Conservation (phyloP, 2,888 invertebrate species). For the Limnephilus lunatus region DNA sequence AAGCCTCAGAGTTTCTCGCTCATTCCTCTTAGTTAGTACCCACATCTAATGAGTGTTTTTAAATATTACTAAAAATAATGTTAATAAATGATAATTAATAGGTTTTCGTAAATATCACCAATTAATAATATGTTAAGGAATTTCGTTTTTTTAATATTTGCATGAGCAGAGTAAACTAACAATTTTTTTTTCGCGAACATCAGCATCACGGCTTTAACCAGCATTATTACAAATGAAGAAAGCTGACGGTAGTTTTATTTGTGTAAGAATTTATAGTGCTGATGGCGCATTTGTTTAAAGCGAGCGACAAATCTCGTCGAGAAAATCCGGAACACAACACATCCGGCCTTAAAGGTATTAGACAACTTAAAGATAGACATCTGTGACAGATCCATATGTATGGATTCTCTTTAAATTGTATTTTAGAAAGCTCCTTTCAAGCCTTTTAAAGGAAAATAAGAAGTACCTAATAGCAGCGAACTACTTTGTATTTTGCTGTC, state of each 20-base stretch:
- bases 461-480: no score
- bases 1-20: no score
- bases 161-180: no score
- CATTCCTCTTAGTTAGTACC: no score
- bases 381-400: not conserved
- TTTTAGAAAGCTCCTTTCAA: not conserved
- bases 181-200: no score
- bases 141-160: no score
- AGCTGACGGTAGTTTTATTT: not conserved
- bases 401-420: not conserved
- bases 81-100: no score
- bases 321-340: not conserved
- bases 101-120: no score
- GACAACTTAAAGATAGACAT: not conserved
- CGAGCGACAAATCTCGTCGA: not conserved
- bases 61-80: no score
- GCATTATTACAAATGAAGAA: not conserved
- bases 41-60: no score
- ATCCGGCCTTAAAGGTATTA: not conserved
- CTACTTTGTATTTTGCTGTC: not conserved
- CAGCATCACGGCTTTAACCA: no score
- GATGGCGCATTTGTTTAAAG: not conserved
- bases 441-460: not conserved
- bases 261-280: not conserved
- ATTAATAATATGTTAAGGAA: no score